These are phyloP conservation scores for Hozukius guyotensis DNA, from an alignment of 2,797 vertebrate genomes.

Conservation along the genomic window DNA sequence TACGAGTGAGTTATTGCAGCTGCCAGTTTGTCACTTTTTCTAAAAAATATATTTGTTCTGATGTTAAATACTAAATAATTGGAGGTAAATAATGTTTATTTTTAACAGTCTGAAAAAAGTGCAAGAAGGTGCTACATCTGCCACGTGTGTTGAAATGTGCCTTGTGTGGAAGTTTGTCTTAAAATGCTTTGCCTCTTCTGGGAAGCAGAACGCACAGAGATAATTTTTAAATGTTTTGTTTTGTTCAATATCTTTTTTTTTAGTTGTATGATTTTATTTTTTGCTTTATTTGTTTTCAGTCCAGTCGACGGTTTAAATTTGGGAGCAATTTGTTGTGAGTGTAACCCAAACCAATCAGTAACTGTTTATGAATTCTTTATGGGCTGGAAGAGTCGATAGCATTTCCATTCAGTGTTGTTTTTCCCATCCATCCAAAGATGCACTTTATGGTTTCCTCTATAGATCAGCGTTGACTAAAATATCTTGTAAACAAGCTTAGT, in stretches of 20 bases:
- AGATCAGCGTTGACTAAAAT: slow-evolving; percentile 27
- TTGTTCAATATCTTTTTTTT: slow-evolving; percentile 25
- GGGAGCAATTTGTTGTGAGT: slow-evolving; percentile 52
- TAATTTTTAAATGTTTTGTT: slow-evolving; percentile 58
- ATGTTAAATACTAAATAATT: slow-evolving; percentile 27
- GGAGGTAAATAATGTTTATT: slow-evolving; percentile 42
- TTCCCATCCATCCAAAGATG: slow-evolving; percentile 63
- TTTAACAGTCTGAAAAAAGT: slow-evolving; percentile 41
- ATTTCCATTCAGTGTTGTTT: slow-evolving; percentile 65
- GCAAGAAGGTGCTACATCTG: slow-evolving; percentile 37
- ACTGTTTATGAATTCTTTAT: slow-evolving; percentile 41
- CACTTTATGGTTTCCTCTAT: slow-evolving; percentile 72
- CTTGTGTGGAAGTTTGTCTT: not conserved
- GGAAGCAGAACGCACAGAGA: slow-evolving; percentile 33
- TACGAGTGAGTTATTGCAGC: slow-evolving; percentile 4
- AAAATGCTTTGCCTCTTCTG: not conserved
- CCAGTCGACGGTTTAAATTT: slow-evolving; percentile 41
- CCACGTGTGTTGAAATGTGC: slow-evolving; percentile 26
- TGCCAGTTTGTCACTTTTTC: slow-evolving; percentile 28
- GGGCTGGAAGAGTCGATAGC: slow-evolving; percentile 20
- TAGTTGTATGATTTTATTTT: slow-evolving; percentile 53
- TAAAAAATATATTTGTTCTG: slow-evolving; percentile 37
- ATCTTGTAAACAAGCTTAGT: not conserved
- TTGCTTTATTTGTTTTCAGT: slow-evolving; percentile 47
- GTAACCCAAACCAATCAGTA: slow-evolving; percentile 37